Base-by-base conservation (phyloP, 2,888 invertebrate genomes). In the Ochropacha duplaris region DNA sequence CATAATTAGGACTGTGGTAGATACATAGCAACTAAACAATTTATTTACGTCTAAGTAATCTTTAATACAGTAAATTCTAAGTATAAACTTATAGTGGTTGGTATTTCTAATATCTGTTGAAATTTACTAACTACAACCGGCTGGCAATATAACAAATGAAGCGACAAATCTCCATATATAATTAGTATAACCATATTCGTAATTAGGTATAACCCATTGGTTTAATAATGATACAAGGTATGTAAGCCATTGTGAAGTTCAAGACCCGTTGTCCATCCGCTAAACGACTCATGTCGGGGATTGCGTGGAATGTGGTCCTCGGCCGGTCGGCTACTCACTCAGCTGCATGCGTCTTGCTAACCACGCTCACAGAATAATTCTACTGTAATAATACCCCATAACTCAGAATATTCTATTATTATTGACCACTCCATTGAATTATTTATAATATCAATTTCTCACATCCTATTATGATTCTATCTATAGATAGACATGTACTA, bases 251-350 rank as follows among this genome's bases (percentile, higher is more conserved):
- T 80, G 76, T 79, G 77, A 81, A 78, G 78, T 79, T 78, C 76
- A 74, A 86, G 79, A 85, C 80, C 83, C 85, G 86, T 84, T 85
- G 83, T 67, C 68, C 71, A 76, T 77, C 73, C 70, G 74, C 74
- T 70, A 72, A 74, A 77, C 75, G 72, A 72, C 71, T 64, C 72
- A 64, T 70, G 61, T 57, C 67, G 69, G 61, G 80, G 79, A 76
- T 74, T 74, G 84, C 71, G 61, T 66, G 88, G 90, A 91, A 90
- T 91, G 89, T 83, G 61, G 90, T 84, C 79, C 76, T 72, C 78
- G 77, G 77, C 79, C 76, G 79, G 78, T 76, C 72, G 66, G 69
- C 76, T 74, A 74, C 77, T 70, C 75, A 78, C 71, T 78, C 76
- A 79, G 78, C 81, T 76, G 83, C 79, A 74, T 80, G 69, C 72